Evolutionary conservation across 92 coral and sea anemone genomes (phyloP).

Genomic region (Porites divaricata): DNA sequence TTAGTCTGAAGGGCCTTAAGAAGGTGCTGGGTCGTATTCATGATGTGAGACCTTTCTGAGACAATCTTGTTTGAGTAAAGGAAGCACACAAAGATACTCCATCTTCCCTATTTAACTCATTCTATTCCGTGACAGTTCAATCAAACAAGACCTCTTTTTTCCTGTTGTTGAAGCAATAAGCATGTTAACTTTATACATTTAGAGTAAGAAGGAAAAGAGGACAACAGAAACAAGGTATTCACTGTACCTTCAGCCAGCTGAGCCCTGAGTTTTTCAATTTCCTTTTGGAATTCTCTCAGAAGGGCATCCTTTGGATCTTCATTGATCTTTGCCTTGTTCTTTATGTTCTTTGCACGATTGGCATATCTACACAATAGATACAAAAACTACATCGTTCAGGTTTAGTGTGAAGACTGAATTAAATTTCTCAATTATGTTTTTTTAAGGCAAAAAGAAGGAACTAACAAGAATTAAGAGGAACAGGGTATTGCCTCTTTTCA

Average conservation of each 20-base stretch:
- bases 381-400: background rate
- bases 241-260: slow-evolving; percentile 85
- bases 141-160: too few species aligned
- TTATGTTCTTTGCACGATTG: slow-evolving; percentile 97
- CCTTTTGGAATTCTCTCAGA: slow-evolving; percentile 97
- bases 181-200: too few species aligned
- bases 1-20: too few species aligned
- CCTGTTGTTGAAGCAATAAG: background rate
- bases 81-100: too few species aligned
- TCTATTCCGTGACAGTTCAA: too few species aligned
- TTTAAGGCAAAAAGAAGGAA: background rate
- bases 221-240: background rate
- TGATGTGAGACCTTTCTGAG: too few species aligned
- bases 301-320: slow-evolving; percentile 99
- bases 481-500: too few species aligned
- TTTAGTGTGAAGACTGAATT: background rate
- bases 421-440: too few species aligned
- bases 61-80: too few species aligned
- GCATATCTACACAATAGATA: slow-evolving; percentile 78
- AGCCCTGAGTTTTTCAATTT: slow-evolving; percentile 92
- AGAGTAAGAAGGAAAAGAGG: background rate
- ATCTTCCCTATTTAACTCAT: too few species aligned
- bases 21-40: too few species aligned
- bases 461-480: too few species aligned
- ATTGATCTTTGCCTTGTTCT: slow-evolving; percentile 97